phyloP scores from a whole-genome alignment of 2,113 vertebrate genomes.

The Tapirus terrestris region DNA sequence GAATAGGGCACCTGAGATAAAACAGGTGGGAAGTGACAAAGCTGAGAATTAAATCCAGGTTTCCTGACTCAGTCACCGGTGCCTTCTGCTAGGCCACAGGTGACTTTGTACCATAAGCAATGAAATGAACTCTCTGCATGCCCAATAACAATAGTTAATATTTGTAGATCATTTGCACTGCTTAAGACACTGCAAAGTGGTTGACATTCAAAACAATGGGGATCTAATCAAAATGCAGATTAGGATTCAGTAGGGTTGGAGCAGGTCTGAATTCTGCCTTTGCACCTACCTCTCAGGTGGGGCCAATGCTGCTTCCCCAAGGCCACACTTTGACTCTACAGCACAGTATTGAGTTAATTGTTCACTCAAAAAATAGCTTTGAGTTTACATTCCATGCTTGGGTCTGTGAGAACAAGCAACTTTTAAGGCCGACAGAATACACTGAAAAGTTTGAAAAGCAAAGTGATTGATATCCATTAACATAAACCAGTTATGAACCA shows the following conservation, averaged over 20 bases:
- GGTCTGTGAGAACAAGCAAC: background rate
- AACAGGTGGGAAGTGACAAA: background rate
- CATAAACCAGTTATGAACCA: background rate
- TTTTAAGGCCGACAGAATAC: background rate
- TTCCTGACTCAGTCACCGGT: background rate
- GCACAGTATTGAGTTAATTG: accelerated
- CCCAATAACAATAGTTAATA: background rate
- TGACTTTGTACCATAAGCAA: background rate
- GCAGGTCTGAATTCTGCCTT: background rate
- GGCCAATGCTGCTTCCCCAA: no score
- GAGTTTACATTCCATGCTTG: no score
- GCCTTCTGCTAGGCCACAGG: background rate
- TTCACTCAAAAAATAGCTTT: background rate
- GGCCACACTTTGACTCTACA: background rate
- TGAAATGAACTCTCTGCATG: accelerated
- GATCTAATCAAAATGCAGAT: background rate
- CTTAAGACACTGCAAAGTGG: background rate
- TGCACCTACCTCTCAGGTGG: background rate
- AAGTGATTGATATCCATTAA: background rate
- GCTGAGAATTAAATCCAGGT: background rate
- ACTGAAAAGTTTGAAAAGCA: background rate
- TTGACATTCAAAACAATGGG: background rate
- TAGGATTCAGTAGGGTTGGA: background rate
- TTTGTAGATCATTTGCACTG: no score
- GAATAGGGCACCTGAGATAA: background rate